Percentiles rank a stretch among this genome's conserved stretches.
Evolutionary conservation across 2,113 vertebrate species (phyloP).

Genomic region (Oreamnos americanus): DNA sequence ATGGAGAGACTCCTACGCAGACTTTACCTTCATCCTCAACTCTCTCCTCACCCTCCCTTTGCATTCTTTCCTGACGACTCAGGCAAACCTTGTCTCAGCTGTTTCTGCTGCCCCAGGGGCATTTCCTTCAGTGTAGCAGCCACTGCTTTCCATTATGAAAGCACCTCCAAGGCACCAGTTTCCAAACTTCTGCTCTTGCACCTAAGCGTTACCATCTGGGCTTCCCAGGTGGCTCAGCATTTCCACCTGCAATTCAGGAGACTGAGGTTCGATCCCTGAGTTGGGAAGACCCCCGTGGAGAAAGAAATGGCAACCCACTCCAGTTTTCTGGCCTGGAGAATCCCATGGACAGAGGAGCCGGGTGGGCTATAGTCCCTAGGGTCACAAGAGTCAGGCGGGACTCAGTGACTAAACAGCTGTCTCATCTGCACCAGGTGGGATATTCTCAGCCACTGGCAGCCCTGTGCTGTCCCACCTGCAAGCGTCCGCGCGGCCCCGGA

Average conservation of each 20-base stretch:
- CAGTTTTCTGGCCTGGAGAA: neutral
- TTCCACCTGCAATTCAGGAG: neutral
- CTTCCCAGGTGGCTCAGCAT: neutral
- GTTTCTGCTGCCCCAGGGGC: neutral
- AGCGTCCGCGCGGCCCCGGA: rapidly evolving
- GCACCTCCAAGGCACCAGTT: neutral
- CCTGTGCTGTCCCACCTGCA: rapidly evolving
- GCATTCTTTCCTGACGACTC: rapidly evolving
- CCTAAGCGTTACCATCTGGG: rapidly evolving
- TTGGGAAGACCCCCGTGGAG: neutral
- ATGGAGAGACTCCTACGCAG: rapidly evolving
- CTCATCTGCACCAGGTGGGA: rapidly evolving
- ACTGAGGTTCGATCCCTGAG: neutral
- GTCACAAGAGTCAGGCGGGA: neutral
- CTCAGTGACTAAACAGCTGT: neutral
- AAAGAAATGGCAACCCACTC: neutral
- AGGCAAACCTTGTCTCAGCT: neutral
- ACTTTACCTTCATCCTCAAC: rapidly evolving
- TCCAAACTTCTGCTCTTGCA: neutral
- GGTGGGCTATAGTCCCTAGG: neutral
- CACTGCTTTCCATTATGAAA: rapidly evolving
- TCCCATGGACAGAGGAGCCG: neutral
- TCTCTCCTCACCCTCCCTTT: neutral
- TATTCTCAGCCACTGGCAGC: rapidly evolving
- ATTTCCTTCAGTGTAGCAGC: rapidly evolving